Percentiles rank a stretch among this genome's conserved stretches.
Conservation (phyloP, 2,888 invertebrate species). For the Alentia gelatinosa region DNA sequence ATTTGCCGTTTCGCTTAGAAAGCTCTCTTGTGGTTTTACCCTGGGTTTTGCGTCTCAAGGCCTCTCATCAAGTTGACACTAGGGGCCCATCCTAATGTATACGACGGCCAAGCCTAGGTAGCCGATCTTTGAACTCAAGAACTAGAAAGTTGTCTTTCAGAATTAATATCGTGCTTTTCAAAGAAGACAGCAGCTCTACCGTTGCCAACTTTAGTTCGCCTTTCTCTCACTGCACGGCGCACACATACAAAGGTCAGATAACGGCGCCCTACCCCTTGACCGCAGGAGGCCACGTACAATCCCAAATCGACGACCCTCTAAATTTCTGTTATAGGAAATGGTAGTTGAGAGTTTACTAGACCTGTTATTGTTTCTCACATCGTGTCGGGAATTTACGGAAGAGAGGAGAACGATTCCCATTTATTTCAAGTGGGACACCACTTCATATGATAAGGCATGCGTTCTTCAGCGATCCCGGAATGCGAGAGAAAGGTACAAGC, state of each 20-base stretch:
- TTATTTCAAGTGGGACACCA: too few relatives aligned
- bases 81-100: not conserved
- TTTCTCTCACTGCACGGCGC: not conserved
- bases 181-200: not conserved
- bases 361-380: too few relatives aligned
- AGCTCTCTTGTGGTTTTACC: not conserved
- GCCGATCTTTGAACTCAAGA: not conserved
- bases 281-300: not conserved
- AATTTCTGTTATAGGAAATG: too few relatives aligned
- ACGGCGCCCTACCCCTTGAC: not conserved
- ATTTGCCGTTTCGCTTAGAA: not conserved
- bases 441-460: too few relatives aligned
- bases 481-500: too few relatives aligned
- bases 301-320: too few relatives aligned
- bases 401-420: too few relatives aligned
- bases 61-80: not conserved
- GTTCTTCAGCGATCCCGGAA: too few relatives aligned
- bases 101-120: not conserved
- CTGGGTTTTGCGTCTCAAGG: not conserved
- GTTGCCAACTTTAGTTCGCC: not conserved
- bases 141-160: not conserved
- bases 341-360: too few relatives aligned
- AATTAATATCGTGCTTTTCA: not conserved
- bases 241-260: not conserved
- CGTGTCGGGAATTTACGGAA: too few relatives aligned